Evolutionary conservation across 2,797 vertebrate genomes (phyloP), one percentile per base, ranked within the genome.

Genomic region (Micromesistius poutassou): DNA sequence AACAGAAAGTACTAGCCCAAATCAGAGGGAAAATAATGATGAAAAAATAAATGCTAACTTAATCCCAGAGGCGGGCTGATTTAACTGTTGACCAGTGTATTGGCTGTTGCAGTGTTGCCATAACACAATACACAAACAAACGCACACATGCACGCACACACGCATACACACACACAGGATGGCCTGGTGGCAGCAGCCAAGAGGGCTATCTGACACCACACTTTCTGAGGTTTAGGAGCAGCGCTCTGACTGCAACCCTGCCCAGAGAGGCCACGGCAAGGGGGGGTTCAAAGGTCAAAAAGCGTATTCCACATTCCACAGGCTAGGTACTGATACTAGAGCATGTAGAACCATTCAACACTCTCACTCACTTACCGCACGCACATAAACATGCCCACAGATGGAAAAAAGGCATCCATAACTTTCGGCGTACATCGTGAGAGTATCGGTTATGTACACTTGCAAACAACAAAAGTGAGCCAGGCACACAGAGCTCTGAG

Each of bases 271-370:
- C 89, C 77, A 87, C 91, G 90, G 91, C 90, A 82, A 74, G 4
- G 81, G 91, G 33, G 33, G 33, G 33, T 33, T 33, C 33, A 33
- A 33, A 33, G 33, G 33, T 33, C 33, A 33, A 33, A 86, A 88
- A 92, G 89, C 89, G 88, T 87, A n/a, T n/a, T n/a, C 88, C 76
- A 82, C 88, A 92, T 92, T 92, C 91, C 87, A 74, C 84, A 36
- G 50, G 75, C 76, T 82, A n/a, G n/a, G n/a, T n/a, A n/a, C n/a
- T n/a, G 92, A 89, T 90, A 91, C 89, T 80, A 87, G 86, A 93
- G 85, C 83, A 3, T 76, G 79, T 74, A n/a, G 78, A 83, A 84
- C 31, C n/a, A 55, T 14, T 19, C 73, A 46, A 76, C 80, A 78
- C 33, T 78, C 76, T 40, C 84, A 86, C 82, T 77, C 42, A 82